phyloP scores from a whole-genome alignment of 2,113 vertebrate species.

The Pygoscelis antarcticus region DNA sequence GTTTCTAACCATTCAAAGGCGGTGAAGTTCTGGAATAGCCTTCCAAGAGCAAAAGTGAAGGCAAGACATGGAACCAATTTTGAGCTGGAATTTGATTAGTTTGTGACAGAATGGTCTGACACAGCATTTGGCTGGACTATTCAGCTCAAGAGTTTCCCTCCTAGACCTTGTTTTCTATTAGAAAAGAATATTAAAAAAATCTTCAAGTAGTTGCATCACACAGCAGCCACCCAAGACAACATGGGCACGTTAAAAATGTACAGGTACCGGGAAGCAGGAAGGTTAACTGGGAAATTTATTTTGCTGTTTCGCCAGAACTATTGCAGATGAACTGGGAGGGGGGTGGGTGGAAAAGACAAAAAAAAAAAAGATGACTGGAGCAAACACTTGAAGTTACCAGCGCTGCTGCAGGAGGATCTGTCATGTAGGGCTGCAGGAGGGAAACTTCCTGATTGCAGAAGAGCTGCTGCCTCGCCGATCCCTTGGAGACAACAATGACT shows the following conservation, averaged over 20 bases:
- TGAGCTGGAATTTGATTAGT: background rate
- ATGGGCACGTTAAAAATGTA: background rate
- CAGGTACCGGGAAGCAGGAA: background rate
- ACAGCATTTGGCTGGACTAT: slow-evolving; percentile 12
- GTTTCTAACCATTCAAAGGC: slow-evolving; percentile 27
- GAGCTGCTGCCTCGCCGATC: background rate
- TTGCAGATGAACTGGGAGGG: background rate
- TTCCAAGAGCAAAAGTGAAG: slow-evolving; percentile 60
- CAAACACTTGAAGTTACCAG: background rate
- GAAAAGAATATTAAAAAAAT: background rate
- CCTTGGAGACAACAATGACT: slow-evolving; percentile 33
- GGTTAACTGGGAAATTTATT: background rate
- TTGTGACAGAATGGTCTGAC: slow-evolving; percentile 42
- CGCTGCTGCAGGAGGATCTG: background rate
- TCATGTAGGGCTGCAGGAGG: background rate
- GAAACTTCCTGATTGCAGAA: background rate
- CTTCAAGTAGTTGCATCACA: slow-evolving; percentile 11
- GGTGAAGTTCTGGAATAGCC: slow-evolving; percentile 10
- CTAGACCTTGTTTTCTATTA: background rate
- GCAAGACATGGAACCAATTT: slow-evolving; percentile 55
- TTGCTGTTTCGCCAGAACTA: background rate
- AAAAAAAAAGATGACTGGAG: background rate
- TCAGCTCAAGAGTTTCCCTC: slow-evolving; percentile 12
- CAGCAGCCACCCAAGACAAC: background rate
- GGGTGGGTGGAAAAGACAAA: too few species aligned